Base-by-base conservation (phyloP, 2,113 vertebrate species). In the Rafetus swinhoei region DNA sequence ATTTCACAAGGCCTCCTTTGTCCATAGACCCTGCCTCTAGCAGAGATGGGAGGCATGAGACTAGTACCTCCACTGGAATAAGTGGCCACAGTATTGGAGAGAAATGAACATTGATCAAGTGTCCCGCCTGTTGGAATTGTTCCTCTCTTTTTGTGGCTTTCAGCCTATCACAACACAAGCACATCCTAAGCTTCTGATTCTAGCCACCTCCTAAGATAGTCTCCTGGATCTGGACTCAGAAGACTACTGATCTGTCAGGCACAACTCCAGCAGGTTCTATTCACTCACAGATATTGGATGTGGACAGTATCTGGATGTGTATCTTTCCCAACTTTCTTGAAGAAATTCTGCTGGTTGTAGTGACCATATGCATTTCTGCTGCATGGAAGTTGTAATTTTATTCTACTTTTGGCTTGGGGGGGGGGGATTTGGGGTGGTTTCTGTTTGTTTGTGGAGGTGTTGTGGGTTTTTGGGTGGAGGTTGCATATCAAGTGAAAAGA, bases 11-110 rank as follows among this genome's bases (percentile, higher is more conserved):
- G 90, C 24, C 89, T 45, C 18, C 62, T 87, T 74, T 84, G 77
- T 0, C 45, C 0, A 6, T 4, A 0, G 0, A 8, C 21, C 59
- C 86, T 21, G 0, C 59, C 60, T 27, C n/a, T 39, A 5, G 69
- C n/a, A 22, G 90, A 56, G 53, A 86, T 6, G 2, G 24, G 54
- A 81, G 32, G 15, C 55, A 57, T 39, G n/a, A 56, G 7, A 18
- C 8, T 53, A 56, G n/a, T 55, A 18, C 35, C 72, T 76, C 15
- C 14, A 18, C 32, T 69, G 62, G 27, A 25, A 62, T 5, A 13
- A 62, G 12, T 14, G 11, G 4, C 19, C 55, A 21, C 25, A 60
- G 59, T 82, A 19, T 5, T 56, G 50, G 29, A 59, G 72, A 0
- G 4, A 18, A 6, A 24, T 1, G 1, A 25, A 9, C 6, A 1